Base-by-base conservation (phyloP, 2,797 vertebrate genomes). In the Cirrhinus molitorella region DNA sequence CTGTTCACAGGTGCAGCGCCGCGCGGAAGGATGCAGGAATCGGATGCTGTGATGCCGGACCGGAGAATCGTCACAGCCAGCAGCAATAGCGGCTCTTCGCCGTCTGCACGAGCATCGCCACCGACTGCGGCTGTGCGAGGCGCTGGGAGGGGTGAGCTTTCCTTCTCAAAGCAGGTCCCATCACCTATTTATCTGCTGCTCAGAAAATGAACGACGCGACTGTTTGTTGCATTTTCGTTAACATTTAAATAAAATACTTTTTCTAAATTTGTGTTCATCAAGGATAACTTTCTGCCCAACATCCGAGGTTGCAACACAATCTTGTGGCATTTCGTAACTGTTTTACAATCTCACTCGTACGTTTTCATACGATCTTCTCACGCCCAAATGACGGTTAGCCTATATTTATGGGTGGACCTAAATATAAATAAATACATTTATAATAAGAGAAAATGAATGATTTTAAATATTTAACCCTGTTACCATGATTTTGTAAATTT, bases 101-200 rank as follows among this genome's bases (percentile, higher is more conserved):
- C 88, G 89, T 91, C 88, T 89, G 90, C 89, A 31, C 88, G 93
- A 91, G 88, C 90, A 90, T 91, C 88, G 88, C 89, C 85, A 88
- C 90, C 89, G 88, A 94, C 92, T 94, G 93, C 91, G 93, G 90
- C 89, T 93, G 93, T 92, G 94, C 91, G 49, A 88, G 85, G 85
- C 88, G 89, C 87, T 43, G 68, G 51, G 71, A n/a, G 79, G 81
- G 68, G 57, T 79, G 65, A 71, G 74, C 65, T 28, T 87, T 90
- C 87, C 90, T 90, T 91, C 89, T 89, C 21, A 51, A 13, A 72
- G 45, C 59, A 74, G 71, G n/a, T 74, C 59, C 71, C n/a, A 23
- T 57, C 81, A 83, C 72, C 71, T 82, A 43, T 75, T 53, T 45
- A 40, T 55, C 74, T 31, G 63, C 65, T 78, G 25, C 37, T 45